Conservation (phyloP, 2,888 invertebrate species). For the Orthosia cruda region DNA sequence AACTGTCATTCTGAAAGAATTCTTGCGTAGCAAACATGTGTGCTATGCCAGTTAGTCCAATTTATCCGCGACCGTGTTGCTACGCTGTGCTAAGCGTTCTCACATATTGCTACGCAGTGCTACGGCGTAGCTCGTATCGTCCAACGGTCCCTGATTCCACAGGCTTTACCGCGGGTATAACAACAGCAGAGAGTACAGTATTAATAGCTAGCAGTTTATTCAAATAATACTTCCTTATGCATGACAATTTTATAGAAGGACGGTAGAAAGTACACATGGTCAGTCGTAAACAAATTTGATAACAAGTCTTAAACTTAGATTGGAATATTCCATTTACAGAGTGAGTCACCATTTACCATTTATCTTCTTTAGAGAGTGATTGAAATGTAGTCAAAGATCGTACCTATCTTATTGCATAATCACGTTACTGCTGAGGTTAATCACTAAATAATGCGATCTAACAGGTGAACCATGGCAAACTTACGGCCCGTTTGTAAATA, state of each 20-base stretch:
- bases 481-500: not conserved
- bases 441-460: conserved; percentile 12
- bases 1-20: not conserved
- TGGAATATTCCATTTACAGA: conserved; percentile 10
- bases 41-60: no score
- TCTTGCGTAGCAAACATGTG: not conserved
- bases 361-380: not conserved
- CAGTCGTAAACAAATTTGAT: conserved; percentile 39
- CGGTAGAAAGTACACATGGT: conserved; percentile 18
- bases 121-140: conserved; percentile 8
- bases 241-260: conserved; percentile 29
- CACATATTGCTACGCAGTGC: not conserved
- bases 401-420: not conserved
- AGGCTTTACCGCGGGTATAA: not conserved
- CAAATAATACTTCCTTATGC: conserved; percentile 20
- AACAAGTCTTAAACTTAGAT: conserved; percentile 2
- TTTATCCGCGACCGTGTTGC: no score
- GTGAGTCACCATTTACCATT: not conserved
- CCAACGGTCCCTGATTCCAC: no score
- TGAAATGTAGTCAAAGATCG: not conserved
- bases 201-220: not conserved
- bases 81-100: not conserved
- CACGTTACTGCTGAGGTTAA: not conserved
- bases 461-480: not conserved
- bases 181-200: not conserved